These are phyloP conservation scores for Eumacrocentrus americanus DNA, from an alignment of 2,888 invertebrate genomes.

Conservation along the genomic window DNA sequence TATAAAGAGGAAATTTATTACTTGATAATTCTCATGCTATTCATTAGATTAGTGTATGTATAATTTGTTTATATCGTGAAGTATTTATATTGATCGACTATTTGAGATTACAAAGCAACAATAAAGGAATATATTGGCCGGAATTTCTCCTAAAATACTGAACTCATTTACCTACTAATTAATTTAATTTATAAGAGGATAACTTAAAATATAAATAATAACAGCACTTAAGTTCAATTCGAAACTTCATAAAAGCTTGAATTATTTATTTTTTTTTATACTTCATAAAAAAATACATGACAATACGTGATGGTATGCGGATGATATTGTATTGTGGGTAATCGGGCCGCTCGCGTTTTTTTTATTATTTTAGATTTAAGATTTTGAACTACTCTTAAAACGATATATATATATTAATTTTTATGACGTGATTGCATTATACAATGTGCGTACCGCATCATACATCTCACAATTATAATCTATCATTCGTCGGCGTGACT, in stretches of 20 bases:
- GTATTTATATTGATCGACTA: constrained; percentile 35
- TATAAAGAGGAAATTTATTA: not conserved
- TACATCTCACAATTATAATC: constrained; percentile 14
- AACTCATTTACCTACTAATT: not conserved
- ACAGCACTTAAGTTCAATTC: constrained; percentile 1
- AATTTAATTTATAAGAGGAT: not conserved
- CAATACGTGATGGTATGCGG: constrained; percentile 48
- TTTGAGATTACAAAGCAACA: constrained; percentile 10
- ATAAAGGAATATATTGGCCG: not conserved
- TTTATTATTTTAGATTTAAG: constrained; percentile 12
- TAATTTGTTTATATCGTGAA: not conserved
- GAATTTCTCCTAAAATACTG: not conserved
- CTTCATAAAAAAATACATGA: constrained; percentile 60
- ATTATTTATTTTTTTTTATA: constrained; percentile 51
- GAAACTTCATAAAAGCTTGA: constrained; percentile 41
- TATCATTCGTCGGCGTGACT: constrained; percentile 24
- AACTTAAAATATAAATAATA: not conserved
- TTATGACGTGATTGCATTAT: constrained; percentile 32
- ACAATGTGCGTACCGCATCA: constrained; percentile 33
- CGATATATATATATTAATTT: constrained; percentile 27
- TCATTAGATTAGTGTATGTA: not conserved
- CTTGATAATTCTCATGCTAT: too few relatives aligned
- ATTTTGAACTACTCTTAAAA: constrained; percentile 2
- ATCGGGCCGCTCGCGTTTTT: constrained; percentile 12
- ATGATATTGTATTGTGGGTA: constrained; percentile 28